Conservation (phyloP, 2,797 vertebrate species). For the Bradypodion ventrale region DNA sequence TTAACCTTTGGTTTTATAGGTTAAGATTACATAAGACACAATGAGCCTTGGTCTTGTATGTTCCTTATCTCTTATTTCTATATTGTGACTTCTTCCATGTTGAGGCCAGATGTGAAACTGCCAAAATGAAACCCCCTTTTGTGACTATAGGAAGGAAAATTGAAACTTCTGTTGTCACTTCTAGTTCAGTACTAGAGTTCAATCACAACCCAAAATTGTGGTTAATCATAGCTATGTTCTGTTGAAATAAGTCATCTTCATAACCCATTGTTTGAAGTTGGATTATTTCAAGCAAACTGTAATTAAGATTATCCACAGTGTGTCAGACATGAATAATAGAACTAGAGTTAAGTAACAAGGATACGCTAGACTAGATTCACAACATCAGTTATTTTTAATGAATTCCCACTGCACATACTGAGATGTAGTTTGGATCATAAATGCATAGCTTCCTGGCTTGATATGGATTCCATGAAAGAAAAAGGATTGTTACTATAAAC, state of each 20-base stretch:
- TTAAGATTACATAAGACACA: no score
- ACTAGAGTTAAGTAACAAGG: no score
- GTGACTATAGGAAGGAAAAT: background rate
- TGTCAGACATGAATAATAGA: no score
- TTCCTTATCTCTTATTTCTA: background rate
- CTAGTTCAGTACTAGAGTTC: background rate
- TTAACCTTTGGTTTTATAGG: no score
- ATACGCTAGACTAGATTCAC: no score
- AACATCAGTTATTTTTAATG: no score
- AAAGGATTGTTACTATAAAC: background rate
- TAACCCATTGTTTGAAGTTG: background rate
- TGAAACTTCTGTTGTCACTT: background rate
- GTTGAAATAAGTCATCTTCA: background rate
- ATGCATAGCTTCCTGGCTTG: background rate
- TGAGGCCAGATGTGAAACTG: no score
- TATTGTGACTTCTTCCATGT: no score
- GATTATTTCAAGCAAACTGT: background rate
- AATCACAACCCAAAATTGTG: background rate
- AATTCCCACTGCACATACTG: no score
- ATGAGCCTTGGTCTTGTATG: background rate
- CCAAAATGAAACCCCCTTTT: no score
- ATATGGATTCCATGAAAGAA: background rate
- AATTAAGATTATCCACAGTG: no score
- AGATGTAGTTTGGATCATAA: background rate
- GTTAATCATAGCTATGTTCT: background rate